These are phyloP conservation scores for Zaprionus africanus DNA, from an alignment of 1,140 invertebrate species.

Conservation along the genomic window DNA sequence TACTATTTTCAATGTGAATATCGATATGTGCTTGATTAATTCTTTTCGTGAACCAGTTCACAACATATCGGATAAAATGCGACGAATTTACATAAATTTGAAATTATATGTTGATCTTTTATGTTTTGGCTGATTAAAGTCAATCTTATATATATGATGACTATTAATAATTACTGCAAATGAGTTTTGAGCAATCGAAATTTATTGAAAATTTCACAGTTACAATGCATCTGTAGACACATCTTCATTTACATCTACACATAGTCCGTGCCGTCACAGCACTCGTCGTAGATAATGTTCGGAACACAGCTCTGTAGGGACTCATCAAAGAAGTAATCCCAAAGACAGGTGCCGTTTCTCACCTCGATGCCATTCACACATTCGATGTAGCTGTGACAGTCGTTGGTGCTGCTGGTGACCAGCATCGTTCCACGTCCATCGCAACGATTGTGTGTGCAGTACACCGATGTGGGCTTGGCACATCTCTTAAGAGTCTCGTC, in stretches of 20 bases:
- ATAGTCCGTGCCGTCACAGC: slow-evolving; percentile 64
- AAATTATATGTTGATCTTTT: background rate
- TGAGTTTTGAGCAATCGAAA: background rate
- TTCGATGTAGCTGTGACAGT: slow-evolving; percentile 68
- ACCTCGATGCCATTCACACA: slow-evolving; percentile 55
- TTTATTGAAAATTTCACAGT: background rate
- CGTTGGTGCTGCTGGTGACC: slow-evolving; percentile 62
- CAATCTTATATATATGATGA: background rate
- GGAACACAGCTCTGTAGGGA: slow-evolving; percentile 45
- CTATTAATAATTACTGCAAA: background rate
- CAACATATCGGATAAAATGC: background rate
- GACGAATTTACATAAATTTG: background rate
- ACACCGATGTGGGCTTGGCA: slow-evolving; percentile 42
- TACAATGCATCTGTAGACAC: background rate
- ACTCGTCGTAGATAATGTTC: slow-evolving; percentile 64
- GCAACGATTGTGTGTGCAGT: slow-evolving; percentile 70
- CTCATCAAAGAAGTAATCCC: slow-evolving; percentile 75
- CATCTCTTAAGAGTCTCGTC: slow-evolving; percentile 44
- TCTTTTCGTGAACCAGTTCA: background rate
- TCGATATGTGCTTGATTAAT: background rate
- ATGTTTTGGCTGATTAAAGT: background rate
- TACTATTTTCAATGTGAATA: background rate
- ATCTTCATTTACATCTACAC: background rate
- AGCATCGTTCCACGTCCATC: slow-evolving; percentile 69
- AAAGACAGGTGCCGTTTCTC: slow-evolving; percentile 48